phyloP scores from a whole-genome alignment of 2,113 vertebrate genomes.

The Callopanchax toddi region DNA sequence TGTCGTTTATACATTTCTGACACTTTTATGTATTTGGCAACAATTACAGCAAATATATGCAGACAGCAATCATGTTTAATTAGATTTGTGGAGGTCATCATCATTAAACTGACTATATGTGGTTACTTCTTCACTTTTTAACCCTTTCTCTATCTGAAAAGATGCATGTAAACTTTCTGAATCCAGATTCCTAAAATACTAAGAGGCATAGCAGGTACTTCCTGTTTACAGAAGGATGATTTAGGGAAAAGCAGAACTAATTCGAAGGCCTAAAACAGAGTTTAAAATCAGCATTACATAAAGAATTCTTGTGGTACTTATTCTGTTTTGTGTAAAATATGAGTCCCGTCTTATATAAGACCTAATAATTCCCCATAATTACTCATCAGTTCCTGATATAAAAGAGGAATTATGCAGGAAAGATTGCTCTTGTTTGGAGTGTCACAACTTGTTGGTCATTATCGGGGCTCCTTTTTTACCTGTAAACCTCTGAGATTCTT shows the following conservation, averaged over 20 bases:
- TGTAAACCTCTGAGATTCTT: slow-evolving; percentile 39
- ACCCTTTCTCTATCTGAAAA: no score
- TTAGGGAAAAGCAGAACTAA: no score
- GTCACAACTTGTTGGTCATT: slow-evolving; percentile 21
- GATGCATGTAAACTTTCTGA: no score
- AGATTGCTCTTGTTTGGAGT: slow-evolving; percentile 36
- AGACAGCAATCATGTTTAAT: background rate
- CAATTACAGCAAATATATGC: background rate
- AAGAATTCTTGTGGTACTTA: slow-evolving; percentile 16
- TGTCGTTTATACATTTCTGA: no score
- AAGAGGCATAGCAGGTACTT: no score
- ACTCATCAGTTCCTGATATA: slow-evolving; percentile 47
- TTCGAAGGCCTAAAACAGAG: background rate
- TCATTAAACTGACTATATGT: no score
- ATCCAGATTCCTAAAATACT: no score
- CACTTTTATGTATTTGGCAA: background rate
- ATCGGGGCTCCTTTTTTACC: slow-evolving; percentile 27
- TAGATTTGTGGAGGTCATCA: background rate
- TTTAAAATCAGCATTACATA: background rate
- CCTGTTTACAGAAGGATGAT: background rate
- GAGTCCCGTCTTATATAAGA: slow-evolving; percentile 29
- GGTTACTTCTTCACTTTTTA: no score
- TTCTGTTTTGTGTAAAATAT: slow-evolving; percentile 18
- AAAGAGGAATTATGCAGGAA: slow-evolving; percentile 44
- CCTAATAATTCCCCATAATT: slow-evolving; percentile 54